Percentiles rank a stretch among this genome's conserved stretches.
phyloP scores from a whole-genome alignment of 2,113 vertebrate species.

The Halcyon senegalensis region DNA sequence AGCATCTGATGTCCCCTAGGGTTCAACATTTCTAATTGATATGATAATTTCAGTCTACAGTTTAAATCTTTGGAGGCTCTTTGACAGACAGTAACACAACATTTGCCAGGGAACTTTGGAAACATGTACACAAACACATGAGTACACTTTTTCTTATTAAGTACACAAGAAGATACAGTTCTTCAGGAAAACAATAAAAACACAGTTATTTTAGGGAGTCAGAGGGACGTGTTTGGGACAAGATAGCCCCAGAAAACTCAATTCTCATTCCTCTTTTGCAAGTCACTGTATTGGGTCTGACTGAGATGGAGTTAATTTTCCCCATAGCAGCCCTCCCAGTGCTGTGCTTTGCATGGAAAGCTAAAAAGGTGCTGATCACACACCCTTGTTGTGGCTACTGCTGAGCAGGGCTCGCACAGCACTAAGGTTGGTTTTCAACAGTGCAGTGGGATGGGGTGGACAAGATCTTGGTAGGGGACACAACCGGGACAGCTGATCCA shows the following conservation, averaged over 20 bases:
- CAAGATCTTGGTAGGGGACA: no score
- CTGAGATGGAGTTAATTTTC: no score
- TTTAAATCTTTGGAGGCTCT: neutral
- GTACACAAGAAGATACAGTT: neutral
- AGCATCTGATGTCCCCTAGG: neutral
- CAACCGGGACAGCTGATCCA: no score
- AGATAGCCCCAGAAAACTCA: rapidly evolving
- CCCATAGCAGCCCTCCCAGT: no score
- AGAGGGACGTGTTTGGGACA: rapidly evolving
- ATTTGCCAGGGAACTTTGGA: neutral
- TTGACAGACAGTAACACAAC: neutral
- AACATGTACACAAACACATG: rapidly evolving
- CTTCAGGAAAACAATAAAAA: neutral
- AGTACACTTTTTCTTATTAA: neutral
- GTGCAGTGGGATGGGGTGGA: no score
- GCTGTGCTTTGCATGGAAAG: no score
- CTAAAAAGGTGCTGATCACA: no score
- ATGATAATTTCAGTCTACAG: neutral
- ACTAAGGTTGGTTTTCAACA: no score
- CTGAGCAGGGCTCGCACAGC: no score
- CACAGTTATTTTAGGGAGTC: rapidly evolving
- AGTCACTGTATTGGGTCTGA: neutral
- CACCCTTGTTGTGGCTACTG: no score
- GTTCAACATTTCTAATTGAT: neutral
- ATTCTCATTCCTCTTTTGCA: neutral